These are phyloP conservation scores for Drosophila burlai DNA, from an alignment of 1,140 invertebrate genomes.

Conservation along the genomic window DNA sequence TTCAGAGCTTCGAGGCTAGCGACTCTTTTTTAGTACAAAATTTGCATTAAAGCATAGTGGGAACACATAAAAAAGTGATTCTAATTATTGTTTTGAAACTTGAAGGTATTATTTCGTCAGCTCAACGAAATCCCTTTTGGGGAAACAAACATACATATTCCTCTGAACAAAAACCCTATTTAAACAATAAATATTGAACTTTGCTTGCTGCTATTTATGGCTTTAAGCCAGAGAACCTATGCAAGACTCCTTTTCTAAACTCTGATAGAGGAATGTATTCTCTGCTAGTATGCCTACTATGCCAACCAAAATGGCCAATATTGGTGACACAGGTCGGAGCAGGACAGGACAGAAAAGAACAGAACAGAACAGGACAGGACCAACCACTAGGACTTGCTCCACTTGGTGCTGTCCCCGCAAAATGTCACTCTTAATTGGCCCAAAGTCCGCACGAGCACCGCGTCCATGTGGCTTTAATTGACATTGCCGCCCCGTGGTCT, in stretches of 20 bases:
- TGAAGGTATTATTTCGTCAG: too few relatives aligned
- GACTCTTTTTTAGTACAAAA: background rate
- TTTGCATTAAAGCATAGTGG: background rate
- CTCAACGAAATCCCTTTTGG: too few relatives aligned
- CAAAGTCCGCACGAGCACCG: slow-evolving; percentile 19
- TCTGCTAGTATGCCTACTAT: background rate
- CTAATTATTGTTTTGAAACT: background rate
- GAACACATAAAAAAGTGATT: background rate
- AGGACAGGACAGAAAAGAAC: background rate
- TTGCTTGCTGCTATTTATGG: background rate
- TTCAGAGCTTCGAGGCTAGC: background rate
- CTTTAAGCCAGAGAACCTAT: background rate
- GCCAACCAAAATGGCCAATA: slow-evolving; percentile 2
- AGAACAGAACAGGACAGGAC: too few relatives aligned
- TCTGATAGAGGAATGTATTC: background rate
- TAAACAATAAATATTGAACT: background rate
- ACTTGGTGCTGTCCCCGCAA: slow-evolving; percentile 13
- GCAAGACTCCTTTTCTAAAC: background rate
- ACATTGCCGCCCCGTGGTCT: slow-evolving; percentile 8
- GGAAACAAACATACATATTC: too few relatives aligned
- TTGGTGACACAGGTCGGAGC: slow-evolving; percentile 11
- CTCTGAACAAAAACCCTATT: background rate
- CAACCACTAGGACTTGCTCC: slow-evolving; percentile 6
- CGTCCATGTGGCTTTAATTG: slow-evolving; percentile 40
- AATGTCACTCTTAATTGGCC: slow-evolving; percentile 27